Evolutionary conservation across 2,888 invertebrate genomes (phyloP).

Genomic region (Aleiodes testaceus): DNA sequence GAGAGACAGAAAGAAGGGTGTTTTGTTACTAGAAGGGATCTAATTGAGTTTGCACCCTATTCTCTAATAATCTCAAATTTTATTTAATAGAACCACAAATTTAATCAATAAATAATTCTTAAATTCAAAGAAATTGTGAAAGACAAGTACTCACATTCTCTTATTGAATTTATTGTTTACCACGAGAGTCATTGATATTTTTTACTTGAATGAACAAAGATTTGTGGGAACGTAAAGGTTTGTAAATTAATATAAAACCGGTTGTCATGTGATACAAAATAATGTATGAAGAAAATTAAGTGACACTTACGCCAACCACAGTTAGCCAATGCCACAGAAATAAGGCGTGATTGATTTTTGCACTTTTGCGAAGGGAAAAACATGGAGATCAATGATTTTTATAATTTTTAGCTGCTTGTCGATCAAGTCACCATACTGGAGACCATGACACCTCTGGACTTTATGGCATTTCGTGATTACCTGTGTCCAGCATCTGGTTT

Average conservation of each 20-base stretch:
- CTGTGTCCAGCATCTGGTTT: slow-evolving; percentile 97
- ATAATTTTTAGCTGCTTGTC: slow-evolving; percentile 87
- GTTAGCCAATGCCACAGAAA: slow-evolving; percentile 35
- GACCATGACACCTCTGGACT: slow-evolving; percentile 99
- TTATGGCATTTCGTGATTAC: slow-evolving; percentile 96
- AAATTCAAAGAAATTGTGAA: neutral
- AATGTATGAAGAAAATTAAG: slow-evolving; percentile 16
- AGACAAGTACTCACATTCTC: neutral
- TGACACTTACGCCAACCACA: slow-evolving; percentile 28
- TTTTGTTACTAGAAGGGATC: slow-evolving; percentile 52
- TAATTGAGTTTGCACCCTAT: slow-evolving; percentile 59
- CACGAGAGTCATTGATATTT: slow-evolving; percentile 17
- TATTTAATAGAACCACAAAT: slow-evolving; percentile 2
- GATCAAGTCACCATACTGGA: slow-evolving; percentile 98
- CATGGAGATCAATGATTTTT: slow-evolving; percentile 11
- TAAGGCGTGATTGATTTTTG: slow-evolving; percentile 19
- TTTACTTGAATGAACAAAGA: neutral
- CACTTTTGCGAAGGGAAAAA: slow-evolving; percentile 15
- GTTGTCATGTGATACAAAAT: slow-evolving; percentile 22
- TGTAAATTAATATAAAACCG: slow-evolving; percentile 32
- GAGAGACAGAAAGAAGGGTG: slow-evolving; percentile 41
- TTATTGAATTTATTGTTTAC: slow-evolving; percentile 7
- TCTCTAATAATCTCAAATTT: slow-evolving; percentile 16
- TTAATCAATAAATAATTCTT: slow-evolving; percentile 1
- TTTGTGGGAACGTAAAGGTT: slow-evolving; percentile 20